phyloP scores from a whole-genome alignment of 2,113 vertebrate genomes.

The western clawed frog (Xenopus tropicalis) region UCB_Xtro_10.0 CM004446.2:83967001-83967500 shows the following conservation, averaged over 20 bases:
- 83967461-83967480: no score
- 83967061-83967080: conserved; percentile 56
- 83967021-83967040: conserved; percentile 57
- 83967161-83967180: conserved; percentile 49
- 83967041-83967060: conserved; percentile 50
- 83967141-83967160: conserved; percentile 34
- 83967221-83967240: conserved; percentile 43
- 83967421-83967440: no score
- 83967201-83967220: conserved; percentile 53
- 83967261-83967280: conserved; percentile 42
- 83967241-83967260: conserved; percentile 42
- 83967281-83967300: conserved; percentile 30
- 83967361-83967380: no score
- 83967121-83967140: conserved; percentile 41
- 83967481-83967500: no score
- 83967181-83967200: conserved; percentile 46
- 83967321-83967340: conserved; percentile 12
- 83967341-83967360: not conserved
- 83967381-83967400: no score
- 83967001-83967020: conserved; percentile 9
- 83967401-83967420: no score
- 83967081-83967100: not conserved
- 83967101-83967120: conserved; percentile 55
- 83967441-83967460: no score
- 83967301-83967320: not conserved